Evolutionary conservation across 1,140 invertebrate species (phyloP).

Genomic region (Zaprionus lachaisei): DNA sequence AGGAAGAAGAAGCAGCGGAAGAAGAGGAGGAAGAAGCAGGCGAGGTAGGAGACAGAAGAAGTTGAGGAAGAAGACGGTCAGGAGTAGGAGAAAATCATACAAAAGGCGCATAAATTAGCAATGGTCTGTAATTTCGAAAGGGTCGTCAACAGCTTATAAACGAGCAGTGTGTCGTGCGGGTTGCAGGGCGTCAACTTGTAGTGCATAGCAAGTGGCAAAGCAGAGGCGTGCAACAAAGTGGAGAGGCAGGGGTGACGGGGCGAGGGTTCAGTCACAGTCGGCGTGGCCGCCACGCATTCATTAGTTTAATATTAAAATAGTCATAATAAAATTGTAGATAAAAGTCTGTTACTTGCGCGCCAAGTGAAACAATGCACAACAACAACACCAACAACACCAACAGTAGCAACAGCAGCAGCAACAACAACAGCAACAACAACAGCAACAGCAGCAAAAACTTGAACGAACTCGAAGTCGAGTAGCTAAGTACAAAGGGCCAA

Average conservation of each 20-base stretch:
- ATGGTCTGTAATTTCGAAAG: constrained; percentile 80
- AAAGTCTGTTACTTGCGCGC: constrained; percentile 51
- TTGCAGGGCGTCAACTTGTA: constrained; percentile 40
- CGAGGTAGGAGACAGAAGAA: constrained; percentile 20
- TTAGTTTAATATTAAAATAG: constrained; percentile 82
- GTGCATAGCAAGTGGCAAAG: constrained; percentile 26
- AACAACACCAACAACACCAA: constrained; percentile 18
- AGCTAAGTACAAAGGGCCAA: constrained; percentile 65
- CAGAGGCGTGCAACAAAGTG: not conserved
- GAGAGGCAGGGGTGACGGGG: not conserved
- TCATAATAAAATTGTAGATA: constrained; percentile 78
- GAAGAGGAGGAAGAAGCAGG: constrained; percentile 20
- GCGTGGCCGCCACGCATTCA: constrained; percentile 75
- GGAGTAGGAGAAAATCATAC: constrained; percentile 72
- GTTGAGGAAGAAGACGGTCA: constrained; percentile 22
- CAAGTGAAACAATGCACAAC: constrained; percentile 65
- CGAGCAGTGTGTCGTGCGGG: constrained; percentile 7
- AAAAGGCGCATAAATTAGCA: constrained; percentile 82
- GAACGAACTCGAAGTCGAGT: constrained; percentile 45
- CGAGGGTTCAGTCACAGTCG: constrained; percentile 56
- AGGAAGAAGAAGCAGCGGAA: not conserved
- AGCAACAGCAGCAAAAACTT: constrained; percentile 36
- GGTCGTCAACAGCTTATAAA: constrained; percentile 61
- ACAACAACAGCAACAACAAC: constrained; percentile 10
- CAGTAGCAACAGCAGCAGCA: constrained; percentile 3